Conservation (phyloP, 2,888 invertebrate genomes). For the Coelopa pilipes region DNA sequence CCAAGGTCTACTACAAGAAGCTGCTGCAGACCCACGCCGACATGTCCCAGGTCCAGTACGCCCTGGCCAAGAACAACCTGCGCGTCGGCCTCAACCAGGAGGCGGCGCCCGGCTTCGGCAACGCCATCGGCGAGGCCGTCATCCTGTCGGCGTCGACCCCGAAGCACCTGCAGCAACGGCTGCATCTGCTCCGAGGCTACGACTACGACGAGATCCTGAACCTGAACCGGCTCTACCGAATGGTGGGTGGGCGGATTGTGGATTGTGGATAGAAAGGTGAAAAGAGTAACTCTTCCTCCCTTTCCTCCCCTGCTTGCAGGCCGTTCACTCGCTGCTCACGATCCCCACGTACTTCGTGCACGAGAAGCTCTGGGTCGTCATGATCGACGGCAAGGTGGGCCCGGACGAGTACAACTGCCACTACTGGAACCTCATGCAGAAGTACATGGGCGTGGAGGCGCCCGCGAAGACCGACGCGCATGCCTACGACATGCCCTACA, state of each 20-base stretch:
- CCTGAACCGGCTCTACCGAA: conserved; percentile 50
- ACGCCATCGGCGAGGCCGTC: conserved; percentile 55
- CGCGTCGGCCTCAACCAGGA: conserved; percentile 54
- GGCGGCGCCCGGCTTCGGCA: conserved; percentile 58
- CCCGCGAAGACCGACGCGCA: conserved; percentile 71
- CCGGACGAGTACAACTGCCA: conserved; percentile 72
- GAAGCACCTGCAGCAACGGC: conserved; percentile 71
- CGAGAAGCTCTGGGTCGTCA: conserved; percentile 76
- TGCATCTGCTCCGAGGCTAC: conserved; percentile 45
- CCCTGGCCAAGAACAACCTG: conserved; percentile 48
- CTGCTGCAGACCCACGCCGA: conserved; percentile 62
- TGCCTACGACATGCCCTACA: conserved; percentile 79
- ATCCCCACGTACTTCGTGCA: conserved; percentile 76
- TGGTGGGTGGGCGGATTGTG: conserved; percentile 41
- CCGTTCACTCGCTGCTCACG: conserved; percentile 76
- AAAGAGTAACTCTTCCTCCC: too few species aligned
- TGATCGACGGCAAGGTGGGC: conserved; percentile 68
- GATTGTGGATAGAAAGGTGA: too few species aligned
- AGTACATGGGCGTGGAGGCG: conserved; percentile 73
- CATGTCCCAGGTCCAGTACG: conserved; percentile 54
- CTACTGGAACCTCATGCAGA: conserved; percentile 72
- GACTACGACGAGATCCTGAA: conserved; percentile 51
- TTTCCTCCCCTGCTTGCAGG: conserved; percentile 58
- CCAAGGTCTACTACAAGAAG: conserved; percentile 57
- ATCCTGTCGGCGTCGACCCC: conserved; percentile 72